These are phyloP conservation scores for Leuctra nigra DNA, from an alignment of 2,888 invertebrate genomes.

Conservation along the genomic window DNA sequence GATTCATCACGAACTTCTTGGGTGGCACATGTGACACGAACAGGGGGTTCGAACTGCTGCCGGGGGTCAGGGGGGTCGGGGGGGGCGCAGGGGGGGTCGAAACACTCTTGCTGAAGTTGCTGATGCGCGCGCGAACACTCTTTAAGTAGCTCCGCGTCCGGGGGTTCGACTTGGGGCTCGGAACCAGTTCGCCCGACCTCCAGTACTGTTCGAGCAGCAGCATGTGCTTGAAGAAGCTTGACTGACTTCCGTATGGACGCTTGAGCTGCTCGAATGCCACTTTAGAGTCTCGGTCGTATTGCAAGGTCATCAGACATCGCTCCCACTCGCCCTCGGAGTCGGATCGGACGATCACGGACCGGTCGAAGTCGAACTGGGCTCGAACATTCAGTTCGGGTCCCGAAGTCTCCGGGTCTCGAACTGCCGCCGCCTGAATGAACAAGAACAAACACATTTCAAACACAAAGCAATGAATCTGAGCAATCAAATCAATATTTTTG, in stretches of 20 bases:
- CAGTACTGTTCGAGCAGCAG: slow-evolving; percentile 78
- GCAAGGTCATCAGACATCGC: slow-evolving; percentile 68
- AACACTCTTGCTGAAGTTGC: slow-evolving; percentile 5
- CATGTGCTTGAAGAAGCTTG: slow-evolving; percentile 74
- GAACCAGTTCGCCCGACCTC: slow-evolving; percentile 48
- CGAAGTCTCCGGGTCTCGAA: not conserved
- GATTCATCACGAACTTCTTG: slow-evolving; percentile 8
- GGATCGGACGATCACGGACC: slow-evolving; percentile 34
- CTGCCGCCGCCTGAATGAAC: too few species aligned
- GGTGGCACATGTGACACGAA: slow-evolving; percentile 2
- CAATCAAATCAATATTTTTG: too few species aligned
- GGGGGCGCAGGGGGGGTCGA: slow-evolving; percentile 1
- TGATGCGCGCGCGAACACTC: slow-evolving; percentile 67
- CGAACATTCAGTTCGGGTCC: slow-evolving; percentile 58
- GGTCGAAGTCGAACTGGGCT: slow-evolving; percentile 67
- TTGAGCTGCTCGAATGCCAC: slow-evolving; percentile 74
- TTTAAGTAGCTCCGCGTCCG: slow-evolving; percentile 72
- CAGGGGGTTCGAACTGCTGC: not conserved
- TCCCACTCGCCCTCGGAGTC: slow-evolving; percentile 57
- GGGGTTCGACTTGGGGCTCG: slow-evolving; percentile 65
- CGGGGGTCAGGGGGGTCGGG: slow-evolving; percentile 3
- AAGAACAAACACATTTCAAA: too few species aligned
- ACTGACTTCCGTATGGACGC: slow-evolving; percentile 81
- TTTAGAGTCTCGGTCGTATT: slow-evolving; percentile 76
- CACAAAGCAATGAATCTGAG: too few species aligned